Evolutionary conservation across 64 coral and sea anemone genomes (phyloP), one percentile per base, ranked within the genome.

Genomic region (Stylophora pistillata): DNA sequence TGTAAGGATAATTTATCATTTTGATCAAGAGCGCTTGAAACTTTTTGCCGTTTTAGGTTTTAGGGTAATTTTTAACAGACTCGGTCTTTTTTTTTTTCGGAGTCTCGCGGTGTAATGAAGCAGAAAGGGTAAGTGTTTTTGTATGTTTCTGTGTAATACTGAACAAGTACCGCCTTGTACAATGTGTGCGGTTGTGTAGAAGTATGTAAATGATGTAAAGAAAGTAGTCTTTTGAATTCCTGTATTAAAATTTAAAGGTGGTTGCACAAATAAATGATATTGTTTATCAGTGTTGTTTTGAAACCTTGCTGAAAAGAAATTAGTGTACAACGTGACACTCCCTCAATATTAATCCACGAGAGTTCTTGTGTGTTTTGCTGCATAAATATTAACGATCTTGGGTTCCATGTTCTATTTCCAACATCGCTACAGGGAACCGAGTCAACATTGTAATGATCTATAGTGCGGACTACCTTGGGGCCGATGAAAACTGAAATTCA

Each of bases 171-270:
- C 86, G 41, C 73, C 78, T 83, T 87, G 91, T 93, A 77, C 30
- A 57, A 63, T 76, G 28, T 74, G 29, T 74, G 91, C 88, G 86
- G 61, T 93, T 69, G 58, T 86, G 87, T 83, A 79, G 88, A 79
- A 41, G 79, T 70, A 76, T 93, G 91, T 93, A 93, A 83, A 93
- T 93, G 91, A 87, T 88, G 70, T 74, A 74, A 93, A 93, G 86
- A 91, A 88, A 87, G 86, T 73, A 71, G 81, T 47, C 86, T 88
- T 82, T 89, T 79, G 69, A 93, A 93, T 82, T 89, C 86, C 88
- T 93, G 70, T 93, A 93, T 93, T 93, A 93, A 92, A 93, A 83
- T 88, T 84, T 70, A 77, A 89, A 76, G 78, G 78, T 93, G 86
- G 87, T 83, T 92, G 71, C 86, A 81, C 81, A 88, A 88, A 25